Evolutionary conservation across 2,797 vertebrate genomes (phyloP), one percentile per base, ranked within the genome.

Genomic region (Hypotaenidia philippensis): DNA sequence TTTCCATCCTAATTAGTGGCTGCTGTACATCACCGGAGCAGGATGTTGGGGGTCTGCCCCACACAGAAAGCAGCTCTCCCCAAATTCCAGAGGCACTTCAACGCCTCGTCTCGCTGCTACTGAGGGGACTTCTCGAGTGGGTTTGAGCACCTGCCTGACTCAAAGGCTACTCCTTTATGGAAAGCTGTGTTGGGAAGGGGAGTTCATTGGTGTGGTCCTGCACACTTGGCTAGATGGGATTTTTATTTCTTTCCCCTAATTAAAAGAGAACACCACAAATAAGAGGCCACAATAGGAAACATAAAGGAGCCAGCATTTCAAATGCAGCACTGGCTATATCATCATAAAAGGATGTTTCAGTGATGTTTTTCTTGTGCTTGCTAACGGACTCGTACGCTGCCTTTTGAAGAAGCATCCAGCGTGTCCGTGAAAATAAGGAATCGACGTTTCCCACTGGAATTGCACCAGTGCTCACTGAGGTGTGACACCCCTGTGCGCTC

Each of bases 11-110:
- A 9, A 22, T 6, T 7, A 23, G 29, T 49, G 56, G 49, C 86
- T 61, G 77, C 68, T 26, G 32, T 13, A 9, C 41, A 2, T 29
- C 49, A 26, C 49, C 9, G 5, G 21, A 21, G 45, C 45, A 14
- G 21, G 45, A 4, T 31, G 7, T 4, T 0, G 27, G 78, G 90
- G 87, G 20, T n/a, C 50, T 21, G 1, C n/a, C 2, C 13, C 2
- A 64, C 27, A 2, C 55, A 3, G 55, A 9, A 2, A 61, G 41
- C 47, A 6, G 66, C 7, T 8, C 85, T 45, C 3, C 9, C 59
- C 3, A 36, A 44, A 10, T 45, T 41, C 13, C 41, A 40, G 50
- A 5, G 47, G 57, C 61, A 5, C 53, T 31, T n/a, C 0, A 29
- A 59, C 63, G 1, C 66, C 38, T 55, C 6, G 3, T 21, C 45